A percentile compares a stretch with the other conserved stretches of the same genome.
These are phyloP conservation scores for Alligator sinensis DNA, from an alignment of 2,113 vertebrate genomes.

Conservation along the genomic window DNA sequence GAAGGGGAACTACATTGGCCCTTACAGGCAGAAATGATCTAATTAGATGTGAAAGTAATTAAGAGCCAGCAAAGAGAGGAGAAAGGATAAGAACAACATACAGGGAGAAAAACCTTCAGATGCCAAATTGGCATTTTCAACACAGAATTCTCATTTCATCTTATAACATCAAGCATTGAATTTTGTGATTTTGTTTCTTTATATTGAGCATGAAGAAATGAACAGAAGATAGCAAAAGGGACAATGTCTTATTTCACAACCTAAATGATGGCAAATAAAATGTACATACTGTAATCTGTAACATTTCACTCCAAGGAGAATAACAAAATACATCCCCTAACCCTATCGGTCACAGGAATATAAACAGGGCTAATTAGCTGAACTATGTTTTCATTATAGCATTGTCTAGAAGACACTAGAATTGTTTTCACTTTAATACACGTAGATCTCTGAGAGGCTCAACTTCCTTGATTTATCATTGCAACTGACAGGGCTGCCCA, in stretches of 20 bases:
- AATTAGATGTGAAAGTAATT: background rate
- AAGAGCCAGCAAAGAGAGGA: background rate
- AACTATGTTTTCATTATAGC: constrained; percentile 44
- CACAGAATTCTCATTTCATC: background rate
- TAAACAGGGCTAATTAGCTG: constrained; percentile 54
- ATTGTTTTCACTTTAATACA: constrained; percentile 42
- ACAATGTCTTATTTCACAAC: background rate
- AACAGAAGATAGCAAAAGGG: background rate
- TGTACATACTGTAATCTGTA: constrained; percentile 22
- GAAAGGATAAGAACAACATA: background rate
- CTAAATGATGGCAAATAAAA: constrained; percentile 6
- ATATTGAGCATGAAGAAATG: background rate
- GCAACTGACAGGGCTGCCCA: constrained; percentile 32
- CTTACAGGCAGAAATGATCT: background rate
- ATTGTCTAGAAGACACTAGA: constrained; percentile 60
- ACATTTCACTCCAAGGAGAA: constrained; percentile 30
- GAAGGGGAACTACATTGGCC: background rate
- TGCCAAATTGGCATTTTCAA: background rate
- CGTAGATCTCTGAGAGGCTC: constrained; percentile 25
- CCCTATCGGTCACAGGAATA: constrained; percentile 31
- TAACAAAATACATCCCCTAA: constrained; percentile 12
- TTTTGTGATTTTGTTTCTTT: background rate
- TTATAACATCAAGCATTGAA: background rate
- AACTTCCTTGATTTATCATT: constrained; percentile 41
- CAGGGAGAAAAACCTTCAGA: background rate